phyloP scores from a whole-genome alignment of 1,140 invertebrate genomes.

The Drosophila rufa region DNA sequence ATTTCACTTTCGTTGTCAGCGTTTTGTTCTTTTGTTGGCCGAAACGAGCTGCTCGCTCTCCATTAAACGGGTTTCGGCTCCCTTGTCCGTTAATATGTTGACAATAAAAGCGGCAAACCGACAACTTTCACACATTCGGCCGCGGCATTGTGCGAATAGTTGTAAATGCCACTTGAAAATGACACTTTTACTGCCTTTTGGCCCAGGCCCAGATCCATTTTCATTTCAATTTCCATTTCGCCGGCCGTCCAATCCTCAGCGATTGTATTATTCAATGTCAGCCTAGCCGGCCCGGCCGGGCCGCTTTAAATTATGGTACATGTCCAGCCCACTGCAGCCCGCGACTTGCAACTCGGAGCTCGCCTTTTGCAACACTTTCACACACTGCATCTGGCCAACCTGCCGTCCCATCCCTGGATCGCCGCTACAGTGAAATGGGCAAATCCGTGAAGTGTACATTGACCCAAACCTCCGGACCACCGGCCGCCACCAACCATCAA shows the following conservation, averaged over 20 bases:
- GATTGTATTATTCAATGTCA: constrained; percentile 79
- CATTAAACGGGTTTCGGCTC: constrained; percentile 53
- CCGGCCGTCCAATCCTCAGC: constrained; percentile 10
- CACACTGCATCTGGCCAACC: constrained; percentile 44
- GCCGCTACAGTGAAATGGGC: constrained; percentile 64
- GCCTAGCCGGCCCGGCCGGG: constrained; percentile 17
- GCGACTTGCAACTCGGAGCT: constrained; percentile 30
- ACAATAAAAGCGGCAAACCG: constrained; percentile 76
- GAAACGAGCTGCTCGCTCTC: constrained; percentile 57
- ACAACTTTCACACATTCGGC: constrained; percentile 79
- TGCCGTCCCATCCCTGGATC: constrained; percentile 11
- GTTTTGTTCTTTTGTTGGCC: constrained; percentile 78
- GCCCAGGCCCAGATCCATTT: constrained; percentile 43
- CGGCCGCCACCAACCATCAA: constrained; percentile 29
- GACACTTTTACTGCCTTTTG: constrained; percentile 59
- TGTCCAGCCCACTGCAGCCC: constrained; percentile 26
- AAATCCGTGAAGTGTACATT: constrained; percentile 82
- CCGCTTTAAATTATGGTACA: constrained; percentile 50
- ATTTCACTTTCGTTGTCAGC: constrained; percentile 75
- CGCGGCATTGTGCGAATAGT: constrained; percentile 48
- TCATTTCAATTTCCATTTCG: background rate
- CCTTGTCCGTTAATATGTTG: constrained; percentile 71
- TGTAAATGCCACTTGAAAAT: constrained; percentile 54
- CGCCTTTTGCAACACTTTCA: constrained; percentile 70
- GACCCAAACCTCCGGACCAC: constrained; percentile 55